Conservation (phyloP, 2,888 invertebrate species). For the Hirtodrosophila histrioides region DNA sequence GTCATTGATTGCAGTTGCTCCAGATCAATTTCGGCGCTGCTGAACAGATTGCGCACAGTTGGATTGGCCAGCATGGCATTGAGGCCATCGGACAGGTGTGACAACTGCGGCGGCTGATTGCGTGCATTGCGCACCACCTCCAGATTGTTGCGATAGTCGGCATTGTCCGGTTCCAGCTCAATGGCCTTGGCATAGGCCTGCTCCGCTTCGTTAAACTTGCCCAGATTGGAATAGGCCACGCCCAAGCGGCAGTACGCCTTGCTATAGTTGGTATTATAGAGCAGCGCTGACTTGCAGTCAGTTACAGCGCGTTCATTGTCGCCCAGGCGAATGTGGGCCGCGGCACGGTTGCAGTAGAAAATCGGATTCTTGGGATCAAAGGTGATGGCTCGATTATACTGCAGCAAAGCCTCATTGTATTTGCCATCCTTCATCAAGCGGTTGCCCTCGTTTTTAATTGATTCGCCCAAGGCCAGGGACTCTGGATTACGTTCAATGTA, state of each 20-base stretch:
- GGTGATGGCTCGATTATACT: conserved; percentile 94
- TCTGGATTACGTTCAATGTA: conserved; percentile 85
- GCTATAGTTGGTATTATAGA: conserved; percentile 95
- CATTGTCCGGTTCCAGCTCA: conserved; percentile 96
- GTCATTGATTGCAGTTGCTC: conserved; percentile 75
- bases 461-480: conserved; percentile 90
- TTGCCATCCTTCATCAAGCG: conserved; percentile 94
- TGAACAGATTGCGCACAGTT: conserved; percentile 76
- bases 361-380: conserved; percentile 95
- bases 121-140: conserved; percentile 88
- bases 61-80: conserved; percentile 81
- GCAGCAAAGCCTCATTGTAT: conserved; percentile 91
- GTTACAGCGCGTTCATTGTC: conserved; percentile 93
- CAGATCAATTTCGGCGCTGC: conserved; percentile 78
- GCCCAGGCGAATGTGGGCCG: conserved; percentile 95
- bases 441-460: conserved; percentile 94
- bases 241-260: conserved; percentile 97
- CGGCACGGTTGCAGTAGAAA: conserved; percentile 98
- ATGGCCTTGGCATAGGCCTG: conserved; percentile 94
- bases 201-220: conserved; percentile 92
- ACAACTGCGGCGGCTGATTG: conserved; percentile 61
- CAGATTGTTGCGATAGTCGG: conserved; percentile 94
- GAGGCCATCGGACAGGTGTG: conserved; percentile 76
- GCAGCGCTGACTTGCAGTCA: conserved; percentile 95
- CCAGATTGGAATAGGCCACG: conserved; percentile 92